phyloP scores from a whole-genome alignment of 1,140 invertebrate genomes.

The Pemphigus obesinymphae region DNA sequence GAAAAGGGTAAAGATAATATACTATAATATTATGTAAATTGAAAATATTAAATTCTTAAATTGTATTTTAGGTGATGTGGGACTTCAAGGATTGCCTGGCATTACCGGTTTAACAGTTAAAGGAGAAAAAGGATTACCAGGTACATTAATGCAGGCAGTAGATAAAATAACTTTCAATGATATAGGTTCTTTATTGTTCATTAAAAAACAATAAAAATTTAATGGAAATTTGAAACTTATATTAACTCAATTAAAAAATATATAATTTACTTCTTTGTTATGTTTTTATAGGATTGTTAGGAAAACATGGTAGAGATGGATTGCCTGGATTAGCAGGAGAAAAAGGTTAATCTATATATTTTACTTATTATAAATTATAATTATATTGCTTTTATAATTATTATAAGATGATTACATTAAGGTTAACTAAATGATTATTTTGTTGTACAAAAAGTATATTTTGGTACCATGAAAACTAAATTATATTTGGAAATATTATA shows the following conservation, averaged over 20 bases:
- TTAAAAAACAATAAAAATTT: neutral
- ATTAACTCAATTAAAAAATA: too few relatives aligned
- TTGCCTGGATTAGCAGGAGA: slow-evolving; percentile 53
- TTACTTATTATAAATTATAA: too few relatives aligned
- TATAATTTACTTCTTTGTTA: too few relatives aligned
- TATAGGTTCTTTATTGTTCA: neutral
- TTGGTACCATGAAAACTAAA: too few relatives aligned
- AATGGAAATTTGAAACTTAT: too few relatives aligned
- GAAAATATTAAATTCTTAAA: neutral
- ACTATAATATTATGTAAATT: neutral
- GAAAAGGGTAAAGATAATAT: slow-evolving; percentile 52
- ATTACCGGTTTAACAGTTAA: slow-evolving; percentile 60
- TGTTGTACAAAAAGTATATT: too few relatives aligned
- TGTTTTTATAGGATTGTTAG: slow-evolving; percentile 53
- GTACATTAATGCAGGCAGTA: neutral
- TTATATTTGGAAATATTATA: too few relatives aligned
- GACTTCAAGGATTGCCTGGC: slow-evolving; percentile 55
- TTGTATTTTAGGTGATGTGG: slow-evolving; percentile 51
- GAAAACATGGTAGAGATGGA: slow-evolving; percentile 66
- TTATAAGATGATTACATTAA: too few relatives aligned
- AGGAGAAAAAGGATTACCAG: slow-evolving; percentile 55
- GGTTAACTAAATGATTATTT: too few relatives aligned
- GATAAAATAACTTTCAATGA: neutral
- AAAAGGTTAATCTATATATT: too few relatives aligned
- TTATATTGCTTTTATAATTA: too few relatives aligned